Conservation (phyloP, 2,113 vertebrate species). For the Cinclus cinclus region DNA sequence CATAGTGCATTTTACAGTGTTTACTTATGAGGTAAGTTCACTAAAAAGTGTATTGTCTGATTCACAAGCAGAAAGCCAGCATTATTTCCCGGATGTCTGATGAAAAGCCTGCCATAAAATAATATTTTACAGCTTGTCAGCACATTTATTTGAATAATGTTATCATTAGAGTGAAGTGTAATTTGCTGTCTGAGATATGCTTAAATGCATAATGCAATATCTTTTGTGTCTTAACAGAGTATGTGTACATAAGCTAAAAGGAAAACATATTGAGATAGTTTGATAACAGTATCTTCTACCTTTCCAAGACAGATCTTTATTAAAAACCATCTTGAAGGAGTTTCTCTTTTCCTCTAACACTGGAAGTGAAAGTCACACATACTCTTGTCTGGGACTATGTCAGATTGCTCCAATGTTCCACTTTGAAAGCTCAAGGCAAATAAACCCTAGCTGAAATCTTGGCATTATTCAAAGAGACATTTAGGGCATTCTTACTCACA, state of each 20-base stretch:
- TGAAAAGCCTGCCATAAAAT: neutral
- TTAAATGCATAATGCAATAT: neutral
- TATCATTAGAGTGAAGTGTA: conserved; percentile 44
- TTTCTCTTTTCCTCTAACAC: neutral
- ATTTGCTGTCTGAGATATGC: conserved; percentile 45
- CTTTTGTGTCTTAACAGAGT: conserved; percentile 9
- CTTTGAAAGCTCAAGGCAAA: conserved; percentile 15
- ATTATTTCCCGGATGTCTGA: neutral
- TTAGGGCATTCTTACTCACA: neutral
- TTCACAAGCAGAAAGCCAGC: neutral
- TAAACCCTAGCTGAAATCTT: conserved; percentile 6
- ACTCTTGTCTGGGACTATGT: neutral
- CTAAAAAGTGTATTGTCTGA: neutral
- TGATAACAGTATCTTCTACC: neutral
- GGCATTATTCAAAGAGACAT: conserved; percentile 22
- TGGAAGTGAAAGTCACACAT: neutral
- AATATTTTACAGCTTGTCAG: conserved; percentile 33
- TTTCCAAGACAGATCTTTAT: conserved; percentile 21
- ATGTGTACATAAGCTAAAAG: neutral
- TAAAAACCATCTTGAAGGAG: neutral
- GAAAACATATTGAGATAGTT: neutral
- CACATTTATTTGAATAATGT: conserved; percentile 53
- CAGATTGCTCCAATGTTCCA: neutral
- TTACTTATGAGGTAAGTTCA: neutral
- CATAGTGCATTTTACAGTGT: neutral